phyloP scores from a whole-genome alignment of 2,888 invertebrate genomes.

The Hypercompe scribonia region DNA sequence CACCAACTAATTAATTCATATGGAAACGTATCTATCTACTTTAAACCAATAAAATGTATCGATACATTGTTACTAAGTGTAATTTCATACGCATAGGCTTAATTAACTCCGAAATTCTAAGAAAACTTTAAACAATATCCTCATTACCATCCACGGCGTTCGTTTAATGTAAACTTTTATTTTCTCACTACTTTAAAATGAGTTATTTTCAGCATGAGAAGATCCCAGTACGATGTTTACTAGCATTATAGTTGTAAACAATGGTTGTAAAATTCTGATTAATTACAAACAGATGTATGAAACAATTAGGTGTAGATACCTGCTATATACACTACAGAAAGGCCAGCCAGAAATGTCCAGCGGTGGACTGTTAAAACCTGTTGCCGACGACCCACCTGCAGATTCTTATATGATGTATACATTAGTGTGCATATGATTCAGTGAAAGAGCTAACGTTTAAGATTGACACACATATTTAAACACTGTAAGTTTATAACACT shows the following conservation, averaged over 20 bases:
- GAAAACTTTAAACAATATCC: not conserved
- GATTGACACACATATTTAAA: not conserved
- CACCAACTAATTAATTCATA: not conserved
- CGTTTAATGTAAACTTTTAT: not conserved
- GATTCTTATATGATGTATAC: not conserved
- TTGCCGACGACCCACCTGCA: too few species aligned
- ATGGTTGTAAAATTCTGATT: not conserved
- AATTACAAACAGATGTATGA: too few species aligned
- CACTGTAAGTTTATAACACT: too few species aligned
- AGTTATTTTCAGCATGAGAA: not conserved
- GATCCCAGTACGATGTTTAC: not conserved
- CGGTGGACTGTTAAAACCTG: too few species aligned
- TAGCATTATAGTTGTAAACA: not conserved
- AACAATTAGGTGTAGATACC: not conserved
- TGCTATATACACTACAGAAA: too few species aligned
- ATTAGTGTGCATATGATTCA: not conserved
- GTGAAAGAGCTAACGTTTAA: not conserved
- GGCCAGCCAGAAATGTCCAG: too few species aligned
- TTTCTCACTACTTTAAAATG: not conserved
- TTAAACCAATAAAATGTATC: slow-evolving; percentile 3
- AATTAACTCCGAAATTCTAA: not conserved
- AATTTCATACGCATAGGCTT: not conserved
- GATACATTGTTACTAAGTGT: not conserved
- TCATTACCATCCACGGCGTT: not conserved
- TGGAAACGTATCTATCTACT: not conserved